phyloP scores from a whole-genome alignment of 1,140 invertebrate species.

The Archivesica marissinica region DNA sequence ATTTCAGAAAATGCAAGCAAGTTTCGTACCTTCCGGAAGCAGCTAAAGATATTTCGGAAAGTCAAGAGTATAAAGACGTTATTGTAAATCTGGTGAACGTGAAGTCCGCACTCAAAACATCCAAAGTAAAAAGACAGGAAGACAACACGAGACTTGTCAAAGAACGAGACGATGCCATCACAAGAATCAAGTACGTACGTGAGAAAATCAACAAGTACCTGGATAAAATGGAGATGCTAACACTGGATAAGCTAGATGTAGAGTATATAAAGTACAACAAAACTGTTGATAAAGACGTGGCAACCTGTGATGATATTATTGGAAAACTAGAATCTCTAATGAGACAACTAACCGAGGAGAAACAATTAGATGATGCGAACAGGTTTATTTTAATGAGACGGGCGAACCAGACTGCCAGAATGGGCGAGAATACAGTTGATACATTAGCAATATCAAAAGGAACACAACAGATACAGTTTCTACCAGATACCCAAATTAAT shows the following conservation, averaged over 20 bases:
- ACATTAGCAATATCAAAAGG: constrained; percentile 7
- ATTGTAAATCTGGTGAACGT: background rate
- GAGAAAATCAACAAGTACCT: constrained; percentile 5
- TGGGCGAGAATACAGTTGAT: background rate
- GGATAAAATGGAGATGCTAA: constrained; percentile 11
- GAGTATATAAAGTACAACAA: background rate
- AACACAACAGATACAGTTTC: constrained; percentile 36
- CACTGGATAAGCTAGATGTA: background rate
- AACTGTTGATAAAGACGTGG: background rate
- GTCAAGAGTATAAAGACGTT: constrained; percentile 22
- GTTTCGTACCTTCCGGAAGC: constrained; percentile 27
- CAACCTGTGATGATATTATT: constrained; percentile 5
- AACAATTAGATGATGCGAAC: background rate
- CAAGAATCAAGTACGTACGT: background rate
- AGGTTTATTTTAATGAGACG: constrained; percentile 18
- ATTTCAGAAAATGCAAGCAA: constrained; percentile 30
- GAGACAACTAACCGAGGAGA: background rate
- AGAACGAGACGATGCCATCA: constrained; percentile 8
- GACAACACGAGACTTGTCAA: constrained; percentile 20
- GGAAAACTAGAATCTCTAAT: background rate
- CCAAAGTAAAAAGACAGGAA: background rate
- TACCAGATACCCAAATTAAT: background rate
- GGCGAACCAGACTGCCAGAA: background rate
- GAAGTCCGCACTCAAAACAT: constrained; percentile 1
- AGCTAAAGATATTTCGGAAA: constrained; percentile 24